Evolutionary conservation across 2,888 invertebrate genomes (phyloP).

Genomic region (Dolichopus griseipennis): DNA sequence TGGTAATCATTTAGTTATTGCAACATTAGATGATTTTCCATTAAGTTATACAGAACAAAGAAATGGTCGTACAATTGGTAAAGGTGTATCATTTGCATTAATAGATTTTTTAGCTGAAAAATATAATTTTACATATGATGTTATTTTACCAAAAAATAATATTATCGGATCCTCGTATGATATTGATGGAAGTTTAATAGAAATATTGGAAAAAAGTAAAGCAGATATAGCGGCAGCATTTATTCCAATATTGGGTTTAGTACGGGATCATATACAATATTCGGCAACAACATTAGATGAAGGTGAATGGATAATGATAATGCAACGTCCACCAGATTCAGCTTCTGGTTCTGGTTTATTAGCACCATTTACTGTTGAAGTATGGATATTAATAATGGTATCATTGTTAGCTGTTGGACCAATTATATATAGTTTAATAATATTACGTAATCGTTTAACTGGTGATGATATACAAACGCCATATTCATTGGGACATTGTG

Average conservation of each 20-base stretch:
- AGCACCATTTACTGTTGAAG: slow-evolving; percentile 66
- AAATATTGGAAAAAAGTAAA: slow-evolving; percentile 55
- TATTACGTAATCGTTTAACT: slow-evolving; percentile 54
- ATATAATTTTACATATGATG: slow-evolving; percentile 65
- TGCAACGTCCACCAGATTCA: slow-evolving; percentile 71
- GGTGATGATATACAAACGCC: slow-evolving; percentile 49
- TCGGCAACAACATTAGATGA: slow-evolving; percentile 57
- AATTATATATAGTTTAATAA: slow-evolving; percentile 62
- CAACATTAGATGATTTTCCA: slow-evolving; percentile 51
- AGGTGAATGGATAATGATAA: slow-evolving; percentile 68
- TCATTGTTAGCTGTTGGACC: slow-evolving; percentile 69
- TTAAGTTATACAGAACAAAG: slow-evolving; percentile 48
- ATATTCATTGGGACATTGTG: slow-evolving; percentile 59
- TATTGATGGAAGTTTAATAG: slow-evolving; percentile 53
- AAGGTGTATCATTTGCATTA: slow-evolving; percentile 64
- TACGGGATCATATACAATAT: slow-evolving; percentile 50
- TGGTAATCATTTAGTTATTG: slow-evolving; percentile 36
- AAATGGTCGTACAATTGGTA: slow-evolving; percentile 52
- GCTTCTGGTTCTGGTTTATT: slow-evolving; percentile 73
- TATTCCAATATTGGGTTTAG: slow-evolving; percentile 56
- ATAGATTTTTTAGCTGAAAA: slow-evolving; percentile 58
- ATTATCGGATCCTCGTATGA: slow-evolving; percentile 48
- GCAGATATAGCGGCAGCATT: slow-evolving; percentile 74
- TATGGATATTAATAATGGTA: slow-evolving; percentile 65
- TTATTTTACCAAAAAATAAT: slow-evolving; percentile 55